Evolutionary conservation across 2,888 invertebrate species (phyloP).

Genomic region (Helleia helle): DNA sequence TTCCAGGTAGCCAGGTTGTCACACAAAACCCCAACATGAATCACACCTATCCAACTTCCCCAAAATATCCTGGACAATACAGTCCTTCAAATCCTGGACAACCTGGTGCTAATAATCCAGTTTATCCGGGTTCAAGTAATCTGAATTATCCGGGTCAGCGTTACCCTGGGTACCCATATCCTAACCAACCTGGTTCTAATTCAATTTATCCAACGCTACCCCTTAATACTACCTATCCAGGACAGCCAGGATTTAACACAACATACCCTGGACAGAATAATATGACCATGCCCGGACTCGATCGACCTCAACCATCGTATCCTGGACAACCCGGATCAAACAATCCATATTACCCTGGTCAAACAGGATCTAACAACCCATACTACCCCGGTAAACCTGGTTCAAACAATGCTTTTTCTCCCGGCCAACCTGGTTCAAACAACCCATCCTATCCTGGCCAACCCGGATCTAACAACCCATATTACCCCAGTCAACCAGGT

Average conservation of each 20-base stretch:
- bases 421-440: neutral
- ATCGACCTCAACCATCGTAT: too few relatives aligned
- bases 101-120: constrained; percentile 12
- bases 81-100: constrained; percentile 5
- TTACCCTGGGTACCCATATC: constrained; percentile 9
- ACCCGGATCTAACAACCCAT: neutral
- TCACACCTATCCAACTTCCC: constrained; percentile 2
- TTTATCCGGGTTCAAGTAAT: neutral
- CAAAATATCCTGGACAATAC: constrained; percentile 1
- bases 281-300: too few relatives aligned
- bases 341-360: neutral
- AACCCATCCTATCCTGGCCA: neutral
- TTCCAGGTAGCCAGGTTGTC: constrained; percentile 18
- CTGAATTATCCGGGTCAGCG: constrained; percentile 7
- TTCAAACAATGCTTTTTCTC: neutral
- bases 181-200: neutral
- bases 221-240: neutral
- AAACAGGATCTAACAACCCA: neutral
- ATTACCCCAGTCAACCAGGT: neutral
- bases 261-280: too few relatives aligned
- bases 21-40: constrained; percentile 10
- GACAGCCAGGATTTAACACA: neutral
- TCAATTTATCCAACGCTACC: neutral
- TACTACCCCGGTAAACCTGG: neutral
- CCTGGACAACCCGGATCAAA: too few relatives aligned